phyloP scores from a whole-genome alignment of 2,113 vertebrate species.

The Neodon shergylaensis region DNA sequence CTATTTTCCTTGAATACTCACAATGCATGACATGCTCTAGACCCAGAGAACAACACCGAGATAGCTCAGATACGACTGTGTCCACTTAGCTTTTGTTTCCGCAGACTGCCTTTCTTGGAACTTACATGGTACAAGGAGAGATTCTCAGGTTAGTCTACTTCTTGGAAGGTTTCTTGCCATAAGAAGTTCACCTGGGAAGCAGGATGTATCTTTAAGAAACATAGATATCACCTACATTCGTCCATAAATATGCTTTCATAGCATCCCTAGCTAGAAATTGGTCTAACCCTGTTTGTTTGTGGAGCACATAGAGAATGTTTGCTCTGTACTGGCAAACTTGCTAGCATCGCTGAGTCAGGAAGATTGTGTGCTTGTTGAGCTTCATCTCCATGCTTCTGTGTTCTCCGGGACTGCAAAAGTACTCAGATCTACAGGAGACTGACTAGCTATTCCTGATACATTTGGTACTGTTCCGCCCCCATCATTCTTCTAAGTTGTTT shows the following conservation, averaged over 20 bases:
- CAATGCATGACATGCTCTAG: not conserved
- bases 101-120: not conserved
- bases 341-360: not conserved
- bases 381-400: not conserved
- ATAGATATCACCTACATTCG: not conserved
- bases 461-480: not conserved
- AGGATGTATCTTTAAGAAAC: slow-evolving; percentile 23
- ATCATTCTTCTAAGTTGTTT: not conserved
- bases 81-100: not conserved
- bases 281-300: not conserved
- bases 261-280: not conserved
- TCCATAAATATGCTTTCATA: not conserved
- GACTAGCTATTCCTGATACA: not conserved
- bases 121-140: not conserved
- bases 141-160: not conserved
- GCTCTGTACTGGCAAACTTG: not conserved
- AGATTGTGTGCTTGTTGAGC: not conserved
- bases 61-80: not conserved
- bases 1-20: not conserved
- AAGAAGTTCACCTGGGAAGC: not conserved
- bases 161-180: not conserved
- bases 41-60: not conserved
- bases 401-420: not conserved
- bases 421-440: not conserved
- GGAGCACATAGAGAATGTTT: not conserved